phyloP scores from a whole-genome alignment of 2,888 invertebrate genomes.

The Chironomus riparius region DNA sequence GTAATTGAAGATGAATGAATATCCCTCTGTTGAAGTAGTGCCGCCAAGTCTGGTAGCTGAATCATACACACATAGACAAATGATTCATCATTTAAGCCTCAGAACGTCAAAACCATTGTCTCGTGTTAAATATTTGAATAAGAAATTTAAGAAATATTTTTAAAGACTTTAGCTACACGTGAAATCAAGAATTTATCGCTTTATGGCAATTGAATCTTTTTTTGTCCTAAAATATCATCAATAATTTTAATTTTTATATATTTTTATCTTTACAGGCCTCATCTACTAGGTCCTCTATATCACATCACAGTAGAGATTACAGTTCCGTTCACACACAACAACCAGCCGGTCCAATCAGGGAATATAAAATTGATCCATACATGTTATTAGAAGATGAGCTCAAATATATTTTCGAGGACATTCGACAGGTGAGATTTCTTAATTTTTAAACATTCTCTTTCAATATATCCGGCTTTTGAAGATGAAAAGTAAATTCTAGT shows the following conservation, averaged over 20 bases:
- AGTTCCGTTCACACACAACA: slow-evolving; percentile 70
- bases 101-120: no score
- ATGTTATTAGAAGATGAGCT: slow-evolving; percentile 78
- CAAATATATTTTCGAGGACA: slow-evolving; percentile 75
- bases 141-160: no score
- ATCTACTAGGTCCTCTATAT: slow-evolving; percentile 24
- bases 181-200: no score
- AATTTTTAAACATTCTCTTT: background rate
- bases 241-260: no score
- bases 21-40: no score
- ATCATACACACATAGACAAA: no score
- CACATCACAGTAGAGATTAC: slow-evolving; percentile 44
- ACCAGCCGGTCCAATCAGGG: slow-evolving; percentile 65
- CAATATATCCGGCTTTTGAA: background rate
- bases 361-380: slow-evolving; percentile 79
- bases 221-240: background rate
- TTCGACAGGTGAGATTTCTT: slow-evolving; percentile 58
- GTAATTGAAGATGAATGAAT: no score
- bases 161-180: no score
- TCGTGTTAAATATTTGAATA: no score
- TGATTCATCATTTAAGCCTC: no score
- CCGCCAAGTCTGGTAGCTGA: no score
- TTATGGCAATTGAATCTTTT: background rate
- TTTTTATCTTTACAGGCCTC: slow-evolving; percentile 3
- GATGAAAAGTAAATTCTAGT: no score